Evolutionary conservation across 2,113 vertebrate species (phyloP), one percentile per base, ranked within the genome.

Genomic region (Pavo muticus): DNA sequence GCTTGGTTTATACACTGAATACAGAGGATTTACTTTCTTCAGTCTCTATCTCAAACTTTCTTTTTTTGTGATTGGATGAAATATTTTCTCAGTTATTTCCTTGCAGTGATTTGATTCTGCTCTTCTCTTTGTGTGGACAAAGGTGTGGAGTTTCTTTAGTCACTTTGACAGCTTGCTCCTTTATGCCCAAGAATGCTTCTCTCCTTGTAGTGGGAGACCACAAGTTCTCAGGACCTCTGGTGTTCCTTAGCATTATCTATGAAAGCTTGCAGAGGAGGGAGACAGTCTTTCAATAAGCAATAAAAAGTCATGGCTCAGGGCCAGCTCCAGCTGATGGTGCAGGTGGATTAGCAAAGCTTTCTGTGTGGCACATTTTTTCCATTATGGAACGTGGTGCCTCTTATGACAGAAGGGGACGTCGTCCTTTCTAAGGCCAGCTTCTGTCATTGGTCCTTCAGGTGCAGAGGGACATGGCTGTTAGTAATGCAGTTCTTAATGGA

Each of bases 21-120:
- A 13, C n/a, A 73, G 61, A 56, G 20, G 29, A 42, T 72, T 87
- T 75, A 64, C 19, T 67, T 90, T 94, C 68, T 89, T 47, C 27
- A 27, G 16, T 72, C 39, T 71, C 71, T 48, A 14, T 72, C 39
- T 71, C 71, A 48, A 16, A 72, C 29, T 86, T 42, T 59, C 23
- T 29, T 85, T 77, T 37, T 73, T 39, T 27, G 23, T 18, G 18
- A 12, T 77, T 70, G 45, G 20, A 21, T 27, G 35, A 73, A 29
- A 23, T 11, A 25, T 63, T 91, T 89, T 60, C 35, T 79, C 40
- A 29, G 59, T 73, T 3, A 39, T 59, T 73, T 91, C 27, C 21
- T 76, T 88, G 29, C 45, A 71, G 40, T 67, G 45, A 94, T 60
- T 67, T 73, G 14, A 76, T 78, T 75, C 56, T 65, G 10, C 54